phyloP scores from a whole-genome alignment of 2,797 vertebrate species.

The Myioborus melanocephalus region DNA sequence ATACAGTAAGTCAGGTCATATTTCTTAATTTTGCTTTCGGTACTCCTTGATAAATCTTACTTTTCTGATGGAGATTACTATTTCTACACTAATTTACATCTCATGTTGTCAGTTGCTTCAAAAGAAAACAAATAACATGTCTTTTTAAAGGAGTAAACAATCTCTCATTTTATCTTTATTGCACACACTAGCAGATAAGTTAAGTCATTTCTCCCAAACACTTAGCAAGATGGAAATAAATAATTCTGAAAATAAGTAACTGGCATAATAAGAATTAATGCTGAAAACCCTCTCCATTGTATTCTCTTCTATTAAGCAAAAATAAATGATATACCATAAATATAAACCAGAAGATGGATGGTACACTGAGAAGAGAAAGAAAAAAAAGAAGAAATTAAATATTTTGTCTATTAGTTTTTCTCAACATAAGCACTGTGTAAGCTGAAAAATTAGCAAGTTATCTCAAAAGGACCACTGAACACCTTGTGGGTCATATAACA shows the following conservation, averaged over 20 bases:
- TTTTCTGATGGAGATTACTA: background rate
- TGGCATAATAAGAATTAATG: constrained; percentile 28
- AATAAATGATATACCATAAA: constrained; percentile 37
- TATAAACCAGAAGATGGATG: background rate
- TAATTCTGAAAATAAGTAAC: constrained; percentile 40
- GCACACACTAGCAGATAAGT: constrained; percentile 17
- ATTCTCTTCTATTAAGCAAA: constrained; percentile 29
- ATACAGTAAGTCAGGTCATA: background rate
- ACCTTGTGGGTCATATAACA: background rate
- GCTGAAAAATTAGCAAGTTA: background rate
- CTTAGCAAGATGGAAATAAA: constrained; percentile 30
- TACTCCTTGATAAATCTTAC: background rate
- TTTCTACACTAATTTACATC: constrained; percentile 24
- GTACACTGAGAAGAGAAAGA: background rate
- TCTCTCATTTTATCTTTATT: constrained; percentile 48
- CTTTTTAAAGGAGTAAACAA: constrained; percentile 10
- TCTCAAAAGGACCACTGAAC: background rate
- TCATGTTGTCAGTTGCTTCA: background rate
- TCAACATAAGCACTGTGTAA: background rate
- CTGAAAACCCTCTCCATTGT: constrained; percentile 16
- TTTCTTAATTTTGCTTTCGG: constrained; percentile 7
- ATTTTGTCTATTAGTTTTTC: background rate
- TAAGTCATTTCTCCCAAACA: constrained; percentile 30
- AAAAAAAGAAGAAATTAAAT: background rate
- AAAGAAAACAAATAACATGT: constrained; percentile 23